Conservation (phyloP, 2,113 vertebrate species). For the Dryoscopus gambensis region DNA sequence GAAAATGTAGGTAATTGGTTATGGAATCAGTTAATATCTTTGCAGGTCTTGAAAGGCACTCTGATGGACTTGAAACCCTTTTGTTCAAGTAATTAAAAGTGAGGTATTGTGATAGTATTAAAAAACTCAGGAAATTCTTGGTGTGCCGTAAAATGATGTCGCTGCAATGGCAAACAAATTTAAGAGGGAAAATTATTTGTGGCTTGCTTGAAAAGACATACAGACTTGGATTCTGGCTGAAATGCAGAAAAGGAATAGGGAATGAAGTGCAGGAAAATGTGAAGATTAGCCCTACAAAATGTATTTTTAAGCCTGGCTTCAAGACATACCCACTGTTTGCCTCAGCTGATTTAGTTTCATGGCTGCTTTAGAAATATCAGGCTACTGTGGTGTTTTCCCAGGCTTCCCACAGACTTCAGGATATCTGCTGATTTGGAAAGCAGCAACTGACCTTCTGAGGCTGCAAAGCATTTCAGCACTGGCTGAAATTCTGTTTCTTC, state of each 20-base stretch:
- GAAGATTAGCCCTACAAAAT: neutral
- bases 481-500: neutral
- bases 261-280: neutral
- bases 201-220: neutral
- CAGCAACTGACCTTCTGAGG: neutral
- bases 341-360: neutral
- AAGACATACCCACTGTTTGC: neutral
- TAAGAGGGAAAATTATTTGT: neutral
- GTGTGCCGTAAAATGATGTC: neutral
- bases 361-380: rapidly evolving
- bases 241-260: neutral
- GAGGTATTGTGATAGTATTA: conserved; percentile 69
- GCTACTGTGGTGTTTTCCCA: rapidly evolving
- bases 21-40: conserved; percentile 80
- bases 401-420: neutral
- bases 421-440: neutral
- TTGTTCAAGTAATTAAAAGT: conserved; percentile 87
- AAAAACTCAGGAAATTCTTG: neutral
- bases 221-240: neutral
- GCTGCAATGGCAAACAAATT: neutral
- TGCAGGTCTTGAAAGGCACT: conserved; percentile 74
- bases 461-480: neutral
- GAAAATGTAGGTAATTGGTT: conserved; percentile 92
- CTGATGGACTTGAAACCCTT: conserved; percentile 83
- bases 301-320: neutral